These are phyloP conservation scores for Peucedramus taeniatus DNA, from an alignment of 2,113 vertebrate species.

Conservation along the genomic window DNA sequence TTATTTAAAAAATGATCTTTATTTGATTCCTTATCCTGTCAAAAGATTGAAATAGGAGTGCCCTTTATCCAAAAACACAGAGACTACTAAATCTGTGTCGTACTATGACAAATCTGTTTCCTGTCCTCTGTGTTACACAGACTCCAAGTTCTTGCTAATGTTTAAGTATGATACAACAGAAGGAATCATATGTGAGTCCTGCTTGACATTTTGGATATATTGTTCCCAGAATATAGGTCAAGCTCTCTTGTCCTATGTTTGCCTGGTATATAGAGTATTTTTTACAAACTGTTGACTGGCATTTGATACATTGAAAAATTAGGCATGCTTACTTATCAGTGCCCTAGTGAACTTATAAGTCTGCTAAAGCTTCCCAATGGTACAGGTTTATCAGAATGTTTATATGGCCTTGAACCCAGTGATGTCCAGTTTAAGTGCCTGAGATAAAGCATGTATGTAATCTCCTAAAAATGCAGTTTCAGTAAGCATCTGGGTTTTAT, in stretches of 20 bases:
- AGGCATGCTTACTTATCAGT: not conserved
- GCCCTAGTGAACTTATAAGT: not conserved
- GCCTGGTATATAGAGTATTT: not conserved
- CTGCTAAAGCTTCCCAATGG: not conserved
- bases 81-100: not conserved
- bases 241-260: not conserved
- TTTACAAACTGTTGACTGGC: not conserved
- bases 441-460: not conserved
- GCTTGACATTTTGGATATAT: not conserved
- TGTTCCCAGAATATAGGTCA: not conserved
- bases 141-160: not conserved
- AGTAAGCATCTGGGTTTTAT: accelerated
- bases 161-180: not conserved
- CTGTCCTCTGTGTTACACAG: not conserved
- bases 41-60: not conserved
- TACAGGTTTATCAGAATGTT: not conserved
- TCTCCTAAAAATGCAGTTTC: not conserved
- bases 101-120: not conserved
- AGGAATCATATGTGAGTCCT: not conserved
- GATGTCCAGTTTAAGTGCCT: not conserved
- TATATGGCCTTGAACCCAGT: not conserved
- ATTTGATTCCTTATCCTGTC: not conserved
- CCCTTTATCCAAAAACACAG: not conserved
- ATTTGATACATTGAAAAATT: not conserved
- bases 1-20: not conserved